phyloP scores from a whole-genome alignment of 2,888 invertebrate species.

The Philopedon plagiatum region DNA sequence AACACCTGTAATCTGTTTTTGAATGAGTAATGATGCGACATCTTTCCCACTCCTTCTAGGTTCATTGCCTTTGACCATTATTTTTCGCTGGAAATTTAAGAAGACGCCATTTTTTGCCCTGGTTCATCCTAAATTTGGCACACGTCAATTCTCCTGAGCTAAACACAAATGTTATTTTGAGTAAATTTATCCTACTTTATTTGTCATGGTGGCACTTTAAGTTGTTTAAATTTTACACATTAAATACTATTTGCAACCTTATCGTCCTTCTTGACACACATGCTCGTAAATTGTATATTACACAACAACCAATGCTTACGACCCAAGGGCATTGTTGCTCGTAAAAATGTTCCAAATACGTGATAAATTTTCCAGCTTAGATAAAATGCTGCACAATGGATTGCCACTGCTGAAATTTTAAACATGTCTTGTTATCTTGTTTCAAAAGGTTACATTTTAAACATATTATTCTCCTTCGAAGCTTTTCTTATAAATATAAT shows the following conservation, averaged over 20 bases:
- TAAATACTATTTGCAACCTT: neutral
- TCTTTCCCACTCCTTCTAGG: too few relatives aligned
- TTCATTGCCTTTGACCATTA: too few relatives aligned
- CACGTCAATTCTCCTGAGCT: too few relatives aligned
- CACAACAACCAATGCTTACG: conserved; percentile 26
- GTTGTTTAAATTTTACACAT: neutral
- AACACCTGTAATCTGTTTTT: too few relatives aligned
- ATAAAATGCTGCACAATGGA: conserved; percentile 18
- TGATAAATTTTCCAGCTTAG: conserved; percentile 26
- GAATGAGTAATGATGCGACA: too few relatives aligned
- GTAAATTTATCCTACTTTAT: too few relatives aligned
- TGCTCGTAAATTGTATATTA: conserved; percentile 24
- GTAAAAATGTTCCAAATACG: conserved; percentile 28
- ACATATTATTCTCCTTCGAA: neutral
- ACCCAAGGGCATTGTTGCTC: conserved; percentile 18
- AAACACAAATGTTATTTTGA: too few relatives aligned
- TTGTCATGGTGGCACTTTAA: too few relatives aligned
- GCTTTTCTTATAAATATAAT: neutral
- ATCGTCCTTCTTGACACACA: neutral
- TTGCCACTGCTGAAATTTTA: neutral
- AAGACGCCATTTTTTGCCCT: too few relatives aligned
- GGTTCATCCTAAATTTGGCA: too few relatives aligned
- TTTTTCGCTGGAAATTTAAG: too few relatives aligned
- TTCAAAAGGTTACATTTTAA: neutral
- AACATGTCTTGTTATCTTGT: neutral